These are phyloP conservation scores for Drosophila orosa DNA, from an alignment of 1,140 invertebrate genomes.

Conservation along the genomic window DNA sequence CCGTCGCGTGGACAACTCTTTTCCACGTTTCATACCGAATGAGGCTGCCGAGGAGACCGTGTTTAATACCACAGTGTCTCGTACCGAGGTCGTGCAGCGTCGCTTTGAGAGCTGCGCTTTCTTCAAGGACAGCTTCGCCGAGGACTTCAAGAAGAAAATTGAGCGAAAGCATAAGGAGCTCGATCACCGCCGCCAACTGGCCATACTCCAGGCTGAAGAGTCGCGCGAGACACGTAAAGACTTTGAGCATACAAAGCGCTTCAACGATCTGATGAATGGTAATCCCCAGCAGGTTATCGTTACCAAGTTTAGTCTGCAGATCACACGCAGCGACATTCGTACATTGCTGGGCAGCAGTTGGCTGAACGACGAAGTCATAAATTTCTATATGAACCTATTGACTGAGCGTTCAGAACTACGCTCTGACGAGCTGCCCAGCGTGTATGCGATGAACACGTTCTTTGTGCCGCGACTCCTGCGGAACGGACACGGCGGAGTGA, in stretches of 20 bases:
- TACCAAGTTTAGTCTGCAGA: slow-evolving; percentile 87
- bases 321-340: slow-evolving; percentile 89
- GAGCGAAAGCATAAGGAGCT: slow-evolving; percentile 8
- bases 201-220: slow-evolving; percentile 25
- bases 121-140: slow-evolving; percentile 35
- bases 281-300: slow-evolving; percentile 72
- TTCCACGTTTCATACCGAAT: slow-evolving; percentile 73
- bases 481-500: slow-evolving; percentile 88
- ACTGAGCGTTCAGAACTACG: slow-evolving; percentile 90
- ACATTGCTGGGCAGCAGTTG: slow-evolving; percentile 94
- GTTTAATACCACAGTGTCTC: no score
- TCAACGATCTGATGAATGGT: slow-evolving; percentile 31
- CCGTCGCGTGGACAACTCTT: slow-evolving; percentile 68
- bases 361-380: slow-evolving; percentile 97
- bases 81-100: slow-evolving; percentile 22
- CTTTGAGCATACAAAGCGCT: slow-evolving; percentile 23
- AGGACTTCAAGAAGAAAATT: slow-evolving; percentile 18
- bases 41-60: slow-evolving; percentile 43
- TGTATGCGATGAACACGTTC: slow-evolving; percentile 95
- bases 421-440: slow-evolving; percentile 85
- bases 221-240: slow-evolving; percentile 27
- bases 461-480: slow-evolving; percentile 95
- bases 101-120: slow-evolving; percentile 33
- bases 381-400: slow-evolving; percentile 80
- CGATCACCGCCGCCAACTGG: slow-evolving; percentile 8